Base-by-base conservation (phyloP, 1,140 invertebrate species). In the Drosophila seguyi region DNA sequence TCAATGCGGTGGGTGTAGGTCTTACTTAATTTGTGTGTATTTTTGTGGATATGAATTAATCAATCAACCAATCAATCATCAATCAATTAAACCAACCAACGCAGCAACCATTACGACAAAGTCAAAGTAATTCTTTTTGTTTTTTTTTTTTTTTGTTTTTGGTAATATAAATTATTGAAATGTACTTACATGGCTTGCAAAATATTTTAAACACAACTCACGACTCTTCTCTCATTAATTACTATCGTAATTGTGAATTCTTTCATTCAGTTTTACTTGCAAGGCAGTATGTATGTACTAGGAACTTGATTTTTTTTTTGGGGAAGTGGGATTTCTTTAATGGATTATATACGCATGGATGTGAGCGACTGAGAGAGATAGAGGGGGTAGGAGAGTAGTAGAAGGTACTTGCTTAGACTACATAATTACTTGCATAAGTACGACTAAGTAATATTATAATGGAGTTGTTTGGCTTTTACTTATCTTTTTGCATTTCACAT, bases 61-160 rank as follows among this genome's bases (percentile, higher is more conserved):
- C 63, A 77, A 83, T 84, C 81, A 83, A 85, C 62, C 81, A 84
- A 84, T 81, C 81, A 85, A 78, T 88, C 85, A 79, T 85, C 83
- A 87, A 92, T 91, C 81, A 88, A 73, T 73, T 72, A 73, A 73
- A 91, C 82, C 90, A 91, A 92, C 90, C 90, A 91, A 92, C 90
- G 84, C 86, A 92, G 86, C 86, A 92, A 92, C 90, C 90, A 92
- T 92, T 92, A 92, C 91, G 91, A 92, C 91, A 92, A 92, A 85
- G 91, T 86, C 86, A 92, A 91, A 90, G 78, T 86, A 83, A 86
- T 83, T 88, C 47, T 76, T 60, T n/a, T n/a, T n/a, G n/a, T n/a
- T 3, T 58, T 52, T n/a, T n/a, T n/a, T n/a, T n/a, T n/a, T 75
- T 44, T n/a, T 69, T 47, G 44, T 52, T 75, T 63, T 75, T 75